phyloP scores from a whole-genome alignment of 1,140 invertebrate genomes.

The Steinernema feltiae region DNA sequence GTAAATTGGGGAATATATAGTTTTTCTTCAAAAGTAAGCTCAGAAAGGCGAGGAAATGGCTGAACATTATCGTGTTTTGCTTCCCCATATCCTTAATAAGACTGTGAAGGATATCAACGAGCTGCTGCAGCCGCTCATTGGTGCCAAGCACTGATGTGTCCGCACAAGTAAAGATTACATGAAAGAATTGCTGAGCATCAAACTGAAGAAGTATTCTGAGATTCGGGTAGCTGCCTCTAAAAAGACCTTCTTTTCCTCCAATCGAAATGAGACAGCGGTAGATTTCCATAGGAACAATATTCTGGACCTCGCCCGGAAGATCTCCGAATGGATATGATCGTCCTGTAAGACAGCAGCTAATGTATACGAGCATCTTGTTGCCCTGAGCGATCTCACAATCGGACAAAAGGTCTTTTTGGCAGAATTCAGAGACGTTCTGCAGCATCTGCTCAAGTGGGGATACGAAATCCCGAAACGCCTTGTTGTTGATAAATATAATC shows the following conservation, averaged over 20 bases:
- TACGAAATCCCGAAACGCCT: slow-evolving; percentile 68
- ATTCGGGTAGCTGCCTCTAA: slow-evolving; percentile 48
- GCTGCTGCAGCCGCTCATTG: slow-evolving; percentile 31
- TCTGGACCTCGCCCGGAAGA: slow-evolving; percentile 68
- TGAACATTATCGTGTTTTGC: neutral
- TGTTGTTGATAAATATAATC: slow-evolving; percentile 79
- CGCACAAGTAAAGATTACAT: slow-evolving; percentile 63
- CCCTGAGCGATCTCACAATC: slow-evolving; percentile 65
- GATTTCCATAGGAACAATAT: slow-evolving; percentile 69
- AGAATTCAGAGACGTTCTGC: slow-evolving; percentile 23
- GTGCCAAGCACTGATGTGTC: slow-evolving; percentile 46
- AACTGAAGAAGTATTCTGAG: slow-evolving; percentile 72
- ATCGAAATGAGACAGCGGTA: slow-evolving; percentile 30
- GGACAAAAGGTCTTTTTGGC: slow-evolving; percentile 48
- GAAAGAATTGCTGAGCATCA: slow-evolving; percentile 80
- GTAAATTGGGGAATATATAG: neutral
- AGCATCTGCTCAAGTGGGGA: slow-evolving; percentile 24
- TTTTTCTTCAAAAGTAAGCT: slow-evolving; percentile 2
- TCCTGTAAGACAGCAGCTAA: slow-evolving; percentile 84
- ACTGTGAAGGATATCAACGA: slow-evolving; percentile 29
- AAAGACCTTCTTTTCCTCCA: slow-evolving; percentile 16
- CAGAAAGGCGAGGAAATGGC: slow-evolving; percentile 21
- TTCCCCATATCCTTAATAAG: slow-evolving; percentile 1
- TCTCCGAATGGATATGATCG: slow-evolving; percentile 79
- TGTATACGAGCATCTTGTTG: slow-evolving; percentile 82